These are phyloP conservation scores for Philonicus albiceps DNA, from an alignment of 2,888 invertebrate genomes.

Conservation along the genomic window DNA sequence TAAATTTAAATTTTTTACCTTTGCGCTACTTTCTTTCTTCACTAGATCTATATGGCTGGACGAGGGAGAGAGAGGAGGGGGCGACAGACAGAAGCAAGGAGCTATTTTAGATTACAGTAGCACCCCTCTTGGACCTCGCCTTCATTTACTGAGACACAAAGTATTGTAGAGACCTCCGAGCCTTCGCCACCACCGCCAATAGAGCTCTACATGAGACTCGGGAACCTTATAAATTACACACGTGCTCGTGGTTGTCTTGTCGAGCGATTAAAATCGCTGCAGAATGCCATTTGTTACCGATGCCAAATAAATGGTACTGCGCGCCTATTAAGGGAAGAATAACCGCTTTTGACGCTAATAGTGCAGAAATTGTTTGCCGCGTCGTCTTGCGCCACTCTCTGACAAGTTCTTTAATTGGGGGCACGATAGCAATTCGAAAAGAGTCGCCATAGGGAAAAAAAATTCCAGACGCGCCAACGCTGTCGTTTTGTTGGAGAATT, in stretches of 20 bases:
- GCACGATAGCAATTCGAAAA: background rate
- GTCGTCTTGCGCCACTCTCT: background rate
- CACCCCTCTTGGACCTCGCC: background rate
- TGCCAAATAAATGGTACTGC: slow-evolving; percentile 2
- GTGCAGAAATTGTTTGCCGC: background rate
- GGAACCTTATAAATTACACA: slow-evolving; percentile 14
- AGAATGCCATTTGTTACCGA: slow-evolving; percentile 7
- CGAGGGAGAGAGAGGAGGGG: background rate
- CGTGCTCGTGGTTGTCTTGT: background rate
- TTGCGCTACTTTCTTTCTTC: slow-evolving; percentile 16
- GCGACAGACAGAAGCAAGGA: background rate
- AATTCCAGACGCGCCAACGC: background rate
- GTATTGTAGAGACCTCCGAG: background rate
- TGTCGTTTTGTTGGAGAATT: background rate
- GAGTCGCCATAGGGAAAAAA: background rate
- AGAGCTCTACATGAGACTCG: background rate
- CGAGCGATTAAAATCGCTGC: background rate
- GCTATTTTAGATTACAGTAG: background rate
- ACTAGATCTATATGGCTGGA: background rate
- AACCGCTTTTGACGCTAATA: background rate
- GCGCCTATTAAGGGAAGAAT: background rate
- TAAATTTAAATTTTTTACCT: slow-evolving; percentile 25
- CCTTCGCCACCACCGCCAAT: background rate
- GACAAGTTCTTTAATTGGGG: slow-evolving; percentile 5
- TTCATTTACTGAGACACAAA: background rate